These are phyloP conservation scores for human DNA, from an alignment of 2,113 vertebrate species.

Conservation along the genomic window GRCh38 chr16:82492001-82492500, in stretches of 20 bases:
- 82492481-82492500: slow-evolving; percentile 78
- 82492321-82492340: slow-evolving; percentile 75
- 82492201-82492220: slow-evolving; percentile 47
- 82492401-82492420: slow-evolving; percentile 75
- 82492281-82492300: slow-evolving; percentile 51
- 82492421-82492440: slow-evolving; percentile 45
- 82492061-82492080: slow-evolving; percentile 20
- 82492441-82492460: slow-evolving; percentile 70
- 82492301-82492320: slow-evolving; percentile 71
- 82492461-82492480: slow-evolving; percentile 60
- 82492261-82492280: slow-evolving; percentile 31
- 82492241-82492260: slow-evolving; percentile 56
- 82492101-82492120: background rate
- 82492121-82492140: background rate
- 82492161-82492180: background rate
- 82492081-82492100: slow-evolving; percentile 28
- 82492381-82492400: slow-evolving; percentile 75
- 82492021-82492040: background rate
- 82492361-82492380: slow-evolving; percentile 81
- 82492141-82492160: background rate
- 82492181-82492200: background rate
- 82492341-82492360: slow-evolving; percentile 77
- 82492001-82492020: slow-evolving; percentile 6
- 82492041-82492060: slow-evolving; percentile 23
- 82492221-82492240: slow-evolving; percentile 19